phyloP scores from a whole-genome alignment of 2,113 vertebrate species.

The Marmota flaviventris region DNA sequence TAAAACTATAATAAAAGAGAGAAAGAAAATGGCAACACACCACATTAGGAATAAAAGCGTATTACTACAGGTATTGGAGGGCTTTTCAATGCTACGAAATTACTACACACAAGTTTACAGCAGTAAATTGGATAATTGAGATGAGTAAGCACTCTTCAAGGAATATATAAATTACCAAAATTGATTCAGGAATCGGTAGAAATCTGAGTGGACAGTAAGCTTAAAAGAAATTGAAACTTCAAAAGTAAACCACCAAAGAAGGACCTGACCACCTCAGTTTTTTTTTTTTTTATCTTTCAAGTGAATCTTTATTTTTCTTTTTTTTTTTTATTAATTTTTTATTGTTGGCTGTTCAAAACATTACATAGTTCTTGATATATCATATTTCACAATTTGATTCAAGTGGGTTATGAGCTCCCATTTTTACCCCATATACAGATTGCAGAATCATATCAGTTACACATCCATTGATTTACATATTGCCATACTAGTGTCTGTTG shows the following conservation, averaged over 20 bases:
- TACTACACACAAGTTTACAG: not conserved
- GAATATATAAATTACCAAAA: not conserved
- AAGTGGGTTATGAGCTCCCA: too few relatives aligned
- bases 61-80: not conserved
- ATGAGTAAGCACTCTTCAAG: slow-evolving; percentile 9
- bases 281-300: too few relatives aligned
- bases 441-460: too few relatives aligned
- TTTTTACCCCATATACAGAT: too few relatives aligned
- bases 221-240: slow-evolving; percentile 30
- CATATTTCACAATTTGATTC: too few relatives aligned
- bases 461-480: too few relatives aligned
- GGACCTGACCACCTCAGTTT: not conserved
- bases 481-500: too few relatives aligned
- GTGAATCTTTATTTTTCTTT: too few relatives aligned
- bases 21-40: not conserved
- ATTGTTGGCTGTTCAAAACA: too few relatives aligned
- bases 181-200: not conserved
- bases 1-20: not conserved
- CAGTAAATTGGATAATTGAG: slow-evolving; percentile 41
- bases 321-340: too few relatives aligned
- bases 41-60: slow-evolving; percentile 31
- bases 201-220: not conserved
- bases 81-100: slow-evolving; percentile 41
- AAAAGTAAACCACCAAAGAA: not conserved
- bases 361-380: too few relatives aligned